Base-by-base conservation (phyloP, 2,797 vertebrate species). In the Lophius americanus region DNA sequence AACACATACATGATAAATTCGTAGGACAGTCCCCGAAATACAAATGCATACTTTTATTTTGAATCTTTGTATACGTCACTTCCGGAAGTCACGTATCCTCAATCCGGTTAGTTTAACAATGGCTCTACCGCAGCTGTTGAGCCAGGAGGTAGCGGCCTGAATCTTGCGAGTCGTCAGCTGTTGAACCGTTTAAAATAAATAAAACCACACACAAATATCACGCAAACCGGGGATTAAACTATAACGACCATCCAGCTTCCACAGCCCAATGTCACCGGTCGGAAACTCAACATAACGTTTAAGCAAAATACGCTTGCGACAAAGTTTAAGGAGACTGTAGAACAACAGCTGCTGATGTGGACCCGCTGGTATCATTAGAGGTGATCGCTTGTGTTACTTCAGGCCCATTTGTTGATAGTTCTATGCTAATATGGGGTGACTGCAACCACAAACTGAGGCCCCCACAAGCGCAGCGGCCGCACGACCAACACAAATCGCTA, bases 121-220 rank as follows among this genome's bases (percentile, higher is more conserved):
- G 39, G 67, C 66, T 78, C 84, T 32, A 35, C 74, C 77, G 87
- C 88, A 92, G 87, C 91, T 91, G 91, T 91, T 72, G 82, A 79
- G 80, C 78, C 90, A 91, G 87, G 89, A 90, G 87, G 90, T 87
- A 90, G 82, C 80, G 87, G 88, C 91, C 88, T 86, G 89, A 73
- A 85, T 91, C 83, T 85, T 79, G 77, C 46, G 81, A 88, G 86
- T 85, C 70, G 86, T 92, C 92, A 92, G 91, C 92, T 93, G 93
- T 92, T 91, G 90, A 89, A 82, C 82, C 82, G 90, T 92, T 92
- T 92, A 92, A 92, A 91, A 93, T 91, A 92, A 92, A 92, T 89
- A 91, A 91, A 92, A 90, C 89, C 89, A 84, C 85, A 82, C 82
- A 91, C 88, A 91, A 91, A 92, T 93, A 87, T 88, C 87, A 88